Evolutionary conservation across 2,797 vertebrate species (phyloP).

Genomic region (Lacerta agilis): DNA sequence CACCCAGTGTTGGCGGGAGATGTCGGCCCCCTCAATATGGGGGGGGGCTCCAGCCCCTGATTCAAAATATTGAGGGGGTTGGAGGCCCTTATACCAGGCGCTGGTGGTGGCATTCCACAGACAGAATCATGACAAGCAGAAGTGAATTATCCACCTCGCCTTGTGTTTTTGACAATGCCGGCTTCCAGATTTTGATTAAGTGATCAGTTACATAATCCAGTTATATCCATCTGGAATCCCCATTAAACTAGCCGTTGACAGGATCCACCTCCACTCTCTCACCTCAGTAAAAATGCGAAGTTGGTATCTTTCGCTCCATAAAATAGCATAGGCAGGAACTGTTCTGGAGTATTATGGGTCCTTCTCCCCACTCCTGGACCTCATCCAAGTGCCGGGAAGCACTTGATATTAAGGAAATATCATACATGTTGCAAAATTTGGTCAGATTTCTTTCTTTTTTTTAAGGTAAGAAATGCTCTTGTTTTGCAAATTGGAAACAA

Average conservation of each 20-base stretch:
- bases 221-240: background rate
- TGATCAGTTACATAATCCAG: background rate
- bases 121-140: background rate
- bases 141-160: rapidly evolving
- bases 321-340: constrained; percentile 13
- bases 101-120: background rate
- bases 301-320: background rate
- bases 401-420: background rate
- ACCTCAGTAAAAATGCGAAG: background rate
- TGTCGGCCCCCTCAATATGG: too few relatives aligned
- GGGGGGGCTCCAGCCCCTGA: too few relatives aligned
- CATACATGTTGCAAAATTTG: background rate
- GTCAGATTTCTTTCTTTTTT: constrained; percentile 14
- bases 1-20: too few relatives aligned
- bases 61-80: too few relatives aligned
- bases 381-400: background rate
- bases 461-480: constrained; percentile 30
- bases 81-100: too few relatives aligned
- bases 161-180: constrained; percentile 1
- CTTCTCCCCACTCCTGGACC: background rate
- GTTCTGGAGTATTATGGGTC: background rate
- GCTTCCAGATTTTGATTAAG: background rate
- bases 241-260: constrained; percentile 31
- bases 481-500: constrained; percentile 30
- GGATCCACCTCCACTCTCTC: background rate